These are phyloP conservation scores for Trachelus tabidus DNA, from an alignment of 2,888 invertebrate species.

Conservation along the genomic window DNA sequence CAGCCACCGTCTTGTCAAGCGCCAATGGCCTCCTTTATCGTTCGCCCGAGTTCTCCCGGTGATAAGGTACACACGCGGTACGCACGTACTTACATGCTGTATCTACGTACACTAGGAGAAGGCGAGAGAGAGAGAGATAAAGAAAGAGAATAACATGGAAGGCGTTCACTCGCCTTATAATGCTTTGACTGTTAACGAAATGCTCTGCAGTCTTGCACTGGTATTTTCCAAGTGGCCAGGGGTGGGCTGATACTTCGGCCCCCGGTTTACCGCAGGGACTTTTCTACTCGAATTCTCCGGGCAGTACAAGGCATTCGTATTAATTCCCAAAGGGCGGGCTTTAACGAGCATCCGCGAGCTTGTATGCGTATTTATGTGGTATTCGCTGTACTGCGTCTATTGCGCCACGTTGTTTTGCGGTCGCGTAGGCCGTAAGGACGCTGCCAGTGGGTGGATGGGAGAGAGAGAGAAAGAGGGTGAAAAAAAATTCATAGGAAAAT, in stretches of 20 bases:
- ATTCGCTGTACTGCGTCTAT: background rate
- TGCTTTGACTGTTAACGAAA: background rate
- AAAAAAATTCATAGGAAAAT: conserved; percentile 5
- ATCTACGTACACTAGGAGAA: background rate
- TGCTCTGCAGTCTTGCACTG: background rate
- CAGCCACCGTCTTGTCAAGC: background rate
- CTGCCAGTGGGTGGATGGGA: background rate
- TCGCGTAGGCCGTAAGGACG: background rate
- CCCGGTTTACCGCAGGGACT: background rate
- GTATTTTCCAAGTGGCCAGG: background rate
- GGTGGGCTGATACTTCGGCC: background rate
- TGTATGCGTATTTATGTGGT: background rate
- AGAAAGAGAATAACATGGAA: background rate
- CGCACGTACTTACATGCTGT: background rate
- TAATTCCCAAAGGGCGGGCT: background rate
- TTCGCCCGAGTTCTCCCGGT: background rate
- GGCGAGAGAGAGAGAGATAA: background rate
- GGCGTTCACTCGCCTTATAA: background rate
- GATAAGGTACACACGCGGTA: background rate
- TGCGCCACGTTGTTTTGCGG: background rate
- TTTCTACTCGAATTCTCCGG: background rate
- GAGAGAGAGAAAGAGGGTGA: background rate
- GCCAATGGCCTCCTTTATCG: background rate
- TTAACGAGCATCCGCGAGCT: background rate
- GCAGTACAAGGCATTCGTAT: background rate